Conservation (phyloP, 2,797 vertebrate species). For the Paramormyrops hopkinsi region DNA sequence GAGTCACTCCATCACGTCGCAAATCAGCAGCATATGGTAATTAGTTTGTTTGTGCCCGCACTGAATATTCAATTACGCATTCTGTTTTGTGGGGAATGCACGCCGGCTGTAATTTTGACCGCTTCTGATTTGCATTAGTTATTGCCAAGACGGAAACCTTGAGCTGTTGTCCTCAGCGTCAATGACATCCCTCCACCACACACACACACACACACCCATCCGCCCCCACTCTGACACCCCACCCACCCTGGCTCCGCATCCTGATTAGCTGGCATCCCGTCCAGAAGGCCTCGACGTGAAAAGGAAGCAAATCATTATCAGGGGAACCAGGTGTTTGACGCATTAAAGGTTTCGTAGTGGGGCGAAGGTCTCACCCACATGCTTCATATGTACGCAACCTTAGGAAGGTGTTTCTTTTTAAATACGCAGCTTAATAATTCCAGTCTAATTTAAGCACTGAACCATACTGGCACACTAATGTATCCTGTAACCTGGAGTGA, state of each 20-base stretch:
- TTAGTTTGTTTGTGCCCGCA: neutral
- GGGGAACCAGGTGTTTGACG: neutral
- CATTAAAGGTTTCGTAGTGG: neutral
- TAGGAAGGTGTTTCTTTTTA: neutral
- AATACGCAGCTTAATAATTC: neutral
- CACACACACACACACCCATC: neutral
- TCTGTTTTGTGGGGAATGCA: neutral
- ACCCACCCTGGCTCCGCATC: neutral
- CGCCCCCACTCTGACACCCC: neutral
- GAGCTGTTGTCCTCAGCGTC: neutral
- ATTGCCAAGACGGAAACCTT: neutral
- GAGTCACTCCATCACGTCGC: neutral
- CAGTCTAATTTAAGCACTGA: neutral
- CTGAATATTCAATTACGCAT: neutral
- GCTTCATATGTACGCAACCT: neutral
- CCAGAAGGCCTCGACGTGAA: neutral
- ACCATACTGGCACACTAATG: neutral
- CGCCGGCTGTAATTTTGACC: neutral
- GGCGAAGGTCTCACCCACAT: neutral
- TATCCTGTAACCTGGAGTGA: neutral
- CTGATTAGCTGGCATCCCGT: neutral
- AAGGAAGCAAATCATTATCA: neutral
- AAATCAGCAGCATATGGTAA: conserved; percentile 6
- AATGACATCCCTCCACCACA: neutral
- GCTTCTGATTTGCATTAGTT: neutral